Conservation (phyloP, 1,140 invertebrate genomes). For the Atta colombica region DNA sequence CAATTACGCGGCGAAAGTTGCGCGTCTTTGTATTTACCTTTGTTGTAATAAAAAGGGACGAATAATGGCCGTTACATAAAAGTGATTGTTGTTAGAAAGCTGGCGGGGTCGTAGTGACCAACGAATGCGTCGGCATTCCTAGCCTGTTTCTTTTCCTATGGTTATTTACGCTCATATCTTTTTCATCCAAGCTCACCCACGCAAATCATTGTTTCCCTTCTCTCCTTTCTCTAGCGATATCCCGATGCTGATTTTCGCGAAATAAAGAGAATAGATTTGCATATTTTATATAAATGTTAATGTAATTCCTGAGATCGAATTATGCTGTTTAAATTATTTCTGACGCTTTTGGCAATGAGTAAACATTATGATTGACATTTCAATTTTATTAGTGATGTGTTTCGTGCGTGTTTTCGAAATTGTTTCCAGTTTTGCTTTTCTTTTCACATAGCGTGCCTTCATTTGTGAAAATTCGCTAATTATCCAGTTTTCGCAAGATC, state of each 20-base stretch:
- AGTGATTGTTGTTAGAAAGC: conserved; percentile 83
- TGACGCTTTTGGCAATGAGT: not conserved
- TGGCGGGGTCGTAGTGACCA: conserved; percentile 75
- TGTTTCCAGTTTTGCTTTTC: not conserved
- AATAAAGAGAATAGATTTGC: not conserved
- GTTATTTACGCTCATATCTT: conserved; percentile 41
- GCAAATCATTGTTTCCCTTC: conserved; percentile 48
- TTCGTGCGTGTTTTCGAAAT: not conserved
- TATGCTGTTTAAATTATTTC: conserved; percentile 1
- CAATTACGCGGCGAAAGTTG: conserved; percentile 36
- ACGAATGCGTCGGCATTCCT: conserved; percentile 32
- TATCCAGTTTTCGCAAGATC: conserved; percentile 52
- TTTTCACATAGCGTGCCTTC: not conserved
- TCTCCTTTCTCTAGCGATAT: not conserved
- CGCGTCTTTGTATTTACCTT: conserved; percentile 83
- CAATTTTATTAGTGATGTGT: conserved; percentile 12
- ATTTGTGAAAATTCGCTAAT: conserved; percentile 42
- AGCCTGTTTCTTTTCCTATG: conserved; percentile 64
- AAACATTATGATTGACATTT: not conserved
- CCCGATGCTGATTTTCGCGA: not conserved
- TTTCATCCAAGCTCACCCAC: conserved; percentile 46
- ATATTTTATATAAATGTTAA: not conserved
- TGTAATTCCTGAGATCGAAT: not conserved
- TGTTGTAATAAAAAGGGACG: conserved; percentile 82
- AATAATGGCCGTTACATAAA: conserved; percentile 85